Conservation (phyloP, 2,797 vertebrate species). For the Chelmon rostratus region DNA sequence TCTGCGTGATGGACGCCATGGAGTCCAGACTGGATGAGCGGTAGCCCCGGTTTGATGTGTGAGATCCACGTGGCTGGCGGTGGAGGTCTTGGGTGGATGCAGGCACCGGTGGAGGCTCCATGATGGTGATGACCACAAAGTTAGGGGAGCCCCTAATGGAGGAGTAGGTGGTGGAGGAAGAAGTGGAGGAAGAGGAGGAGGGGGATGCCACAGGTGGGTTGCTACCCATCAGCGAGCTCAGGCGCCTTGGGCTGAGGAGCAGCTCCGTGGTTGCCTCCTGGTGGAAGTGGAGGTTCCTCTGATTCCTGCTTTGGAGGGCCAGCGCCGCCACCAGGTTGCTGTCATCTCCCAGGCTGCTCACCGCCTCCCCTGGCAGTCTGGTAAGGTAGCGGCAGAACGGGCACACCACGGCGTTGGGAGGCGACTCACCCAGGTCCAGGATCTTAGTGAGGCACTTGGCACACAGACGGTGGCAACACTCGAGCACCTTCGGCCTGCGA, state of each 20-base stretch:
- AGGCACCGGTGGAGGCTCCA: slow-evolving; percentile 88
- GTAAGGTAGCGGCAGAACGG: slow-evolving; percentile 95
- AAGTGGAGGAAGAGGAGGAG: slow-evolving; percentile 41
- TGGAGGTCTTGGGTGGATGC: slow-evolving; percentile 30
- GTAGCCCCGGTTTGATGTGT: slow-evolving; percentile 81
- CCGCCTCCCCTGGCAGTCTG: slow-evolving; percentile 87
- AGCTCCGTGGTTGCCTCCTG: slow-evolving; percentile 88
- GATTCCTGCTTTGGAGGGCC: slow-evolving; percentile 87
- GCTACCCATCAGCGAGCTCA: slow-evolving; percentile 89
- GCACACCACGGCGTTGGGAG: slow-evolving; percentile 89
- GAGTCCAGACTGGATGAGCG: slow-evolving; percentile 92
- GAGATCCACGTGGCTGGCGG: slow-evolving; percentile 50
- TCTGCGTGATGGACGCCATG: slow-evolving; percentile 88
- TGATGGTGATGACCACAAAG: slow-evolving; percentile 95
- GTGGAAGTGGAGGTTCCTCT: slow-evolving; percentile 84
- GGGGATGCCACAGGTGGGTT: slow-evolving; percentile 67
- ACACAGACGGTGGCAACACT: slow-evolving; percentile 95
- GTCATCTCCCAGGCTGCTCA: slow-evolving; percentile 92
- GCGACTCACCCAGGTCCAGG: slow-evolving; percentile 91
- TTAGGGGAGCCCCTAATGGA: slow-evolving; percentile 87
- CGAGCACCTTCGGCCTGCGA: slow-evolving; percentile 92
- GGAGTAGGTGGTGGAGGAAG: slow-evolving; percentile 77
- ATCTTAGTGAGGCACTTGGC: slow-evolving; percentile 95
- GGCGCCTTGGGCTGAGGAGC: slow-evolving; percentile 89
- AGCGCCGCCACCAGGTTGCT: slow-evolving; percentile 90